Percentiles rank a stretch among this genome's conserved stretches.
Evolutionary conservation across 2,888 invertebrate species (phyloP).

Genomic region (Diloba caeruleocephala): DNA sequence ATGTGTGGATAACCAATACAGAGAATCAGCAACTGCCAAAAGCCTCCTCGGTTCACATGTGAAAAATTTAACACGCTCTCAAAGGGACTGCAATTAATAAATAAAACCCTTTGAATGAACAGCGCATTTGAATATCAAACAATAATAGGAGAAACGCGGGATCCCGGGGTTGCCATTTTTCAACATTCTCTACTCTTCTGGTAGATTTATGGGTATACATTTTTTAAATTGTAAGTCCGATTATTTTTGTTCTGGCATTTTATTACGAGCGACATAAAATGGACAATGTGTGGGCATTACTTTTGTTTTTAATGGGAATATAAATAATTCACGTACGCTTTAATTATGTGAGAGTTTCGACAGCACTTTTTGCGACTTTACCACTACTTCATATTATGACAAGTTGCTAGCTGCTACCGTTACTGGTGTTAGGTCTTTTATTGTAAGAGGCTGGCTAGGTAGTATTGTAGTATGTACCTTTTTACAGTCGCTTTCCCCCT

Average conservation of each 20-base stretch:
- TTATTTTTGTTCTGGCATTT: conserved; percentile 43
- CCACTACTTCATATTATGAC: conserved; percentile 5
- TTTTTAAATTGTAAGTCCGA: conserved; percentile 46
- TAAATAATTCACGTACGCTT: conserved; percentile 44
- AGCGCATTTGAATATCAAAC: conserved; percentile 64
- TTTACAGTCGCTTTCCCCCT: too few relatives aligned
- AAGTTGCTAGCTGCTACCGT: conserved; percentile 1
- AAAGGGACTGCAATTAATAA: conserved; percentile 50
- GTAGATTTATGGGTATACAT: conserved; percentile 48
- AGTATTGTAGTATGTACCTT: too few relatives aligned
- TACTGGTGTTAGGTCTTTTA: too few relatives aligned
- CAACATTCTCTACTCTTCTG: conserved; percentile 44
- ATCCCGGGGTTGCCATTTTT: conserved; percentile 53
- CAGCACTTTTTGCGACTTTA: conserved; percentile 27
- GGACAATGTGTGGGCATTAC: conserved; percentile 48
- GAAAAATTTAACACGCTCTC: conserved; percentile 36
- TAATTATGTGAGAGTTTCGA: conserved; percentile 38
- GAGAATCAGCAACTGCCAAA: conserved; percentile 17
- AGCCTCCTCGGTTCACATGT: conserved; percentile 23
- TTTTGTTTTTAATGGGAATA: conserved; percentile 48
- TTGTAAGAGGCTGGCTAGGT: too few relatives aligned
- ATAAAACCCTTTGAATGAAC: conserved; percentile 55
- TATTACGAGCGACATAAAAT: conserved; percentile 38
- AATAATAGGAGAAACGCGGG: conserved; percentile 38
- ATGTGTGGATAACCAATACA: background rate